These are phyloP conservation scores for Drosophila sulfurigaster DNA, from an alignment of 1,140 invertebrate species.

Conservation along the genomic window DNA sequence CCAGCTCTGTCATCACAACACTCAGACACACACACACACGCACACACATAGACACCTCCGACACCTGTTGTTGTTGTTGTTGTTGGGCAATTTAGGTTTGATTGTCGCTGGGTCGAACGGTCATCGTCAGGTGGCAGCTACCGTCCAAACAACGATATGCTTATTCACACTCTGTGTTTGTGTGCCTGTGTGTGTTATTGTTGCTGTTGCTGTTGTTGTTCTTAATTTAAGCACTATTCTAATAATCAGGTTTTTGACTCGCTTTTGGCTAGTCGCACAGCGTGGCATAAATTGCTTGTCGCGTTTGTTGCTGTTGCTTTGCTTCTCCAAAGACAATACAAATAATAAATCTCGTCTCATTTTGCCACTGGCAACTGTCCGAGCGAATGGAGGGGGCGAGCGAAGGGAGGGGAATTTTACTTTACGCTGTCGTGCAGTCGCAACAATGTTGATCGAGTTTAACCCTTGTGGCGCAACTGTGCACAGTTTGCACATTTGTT, in stretches of 20 bases:
- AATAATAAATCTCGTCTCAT: slow-evolving; percentile 38
- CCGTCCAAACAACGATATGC: slow-evolving; percentile 30
- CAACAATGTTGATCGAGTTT: slow-evolving; percentile 36
- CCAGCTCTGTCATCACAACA: slow-evolving; percentile 4
- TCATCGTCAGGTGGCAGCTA: slow-evolving; percentile 43
- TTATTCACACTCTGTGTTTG: slow-evolving; percentile 18
- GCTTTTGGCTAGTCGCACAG: slow-evolving; percentile 30
- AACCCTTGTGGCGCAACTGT: slow-evolving; percentile 11
- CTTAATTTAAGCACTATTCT: slow-evolving; percentile 54
- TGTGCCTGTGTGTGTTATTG: slow-evolving; percentile 10
- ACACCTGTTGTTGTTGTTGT: slow-evolving; percentile 42
- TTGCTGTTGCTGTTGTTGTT: not conserved
- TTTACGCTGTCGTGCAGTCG: not conserved
- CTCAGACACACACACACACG: not conserved
- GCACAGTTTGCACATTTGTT: no score
- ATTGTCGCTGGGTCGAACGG: slow-evolving; percentile 37
- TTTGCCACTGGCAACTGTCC: not conserved
- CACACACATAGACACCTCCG: not conserved
- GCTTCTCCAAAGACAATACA: slow-evolving; percentile 38
- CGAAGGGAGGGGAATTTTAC: no score
- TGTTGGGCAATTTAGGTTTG: slow-evolving; percentile 52
- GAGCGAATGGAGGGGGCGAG: not conserved
- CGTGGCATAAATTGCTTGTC: slow-evolving; percentile 42
- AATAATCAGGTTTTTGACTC: slow-evolving; percentile 70
- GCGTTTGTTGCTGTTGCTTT: slow-evolving; percentile 26